These are phyloP conservation scores for Florisuga fusca DNA, from an alignment of 2,797 vertebrate species.

Conservation along the genomic window DNA sequence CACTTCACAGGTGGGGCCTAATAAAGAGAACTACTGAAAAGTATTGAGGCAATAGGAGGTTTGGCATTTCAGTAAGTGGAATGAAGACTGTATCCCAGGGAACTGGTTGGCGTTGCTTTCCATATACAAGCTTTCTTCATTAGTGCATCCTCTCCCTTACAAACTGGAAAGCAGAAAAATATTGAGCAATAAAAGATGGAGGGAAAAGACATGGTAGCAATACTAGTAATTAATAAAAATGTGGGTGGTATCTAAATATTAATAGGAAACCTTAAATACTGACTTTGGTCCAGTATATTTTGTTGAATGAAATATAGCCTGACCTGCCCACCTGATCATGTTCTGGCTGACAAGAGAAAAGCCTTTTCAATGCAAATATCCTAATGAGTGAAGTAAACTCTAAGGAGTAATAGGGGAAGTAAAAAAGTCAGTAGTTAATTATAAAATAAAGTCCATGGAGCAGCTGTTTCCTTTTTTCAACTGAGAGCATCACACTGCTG, in stretches of 20 bases:
- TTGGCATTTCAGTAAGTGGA: neutral
- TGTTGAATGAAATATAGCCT: neutral
- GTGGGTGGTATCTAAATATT: neutral
- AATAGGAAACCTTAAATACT: neutral
- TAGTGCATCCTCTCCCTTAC: neutral
- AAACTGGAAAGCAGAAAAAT: neutral
- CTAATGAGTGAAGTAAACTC: neutral
- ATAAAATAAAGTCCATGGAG: neutral
- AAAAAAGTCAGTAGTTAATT: neutral
- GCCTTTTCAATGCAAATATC: neutral
- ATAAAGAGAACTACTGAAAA: conserved; percentile 63
- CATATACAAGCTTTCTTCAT: neutral
- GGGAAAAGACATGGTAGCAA: neutral
- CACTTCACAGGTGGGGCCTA: conserved; percentile 33
- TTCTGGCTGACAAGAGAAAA: neutral
- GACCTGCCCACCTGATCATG: neutral
- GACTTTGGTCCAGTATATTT: neutral
- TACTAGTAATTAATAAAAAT: neutral
- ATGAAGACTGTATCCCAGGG: neutral
- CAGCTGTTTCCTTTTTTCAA: neutral
- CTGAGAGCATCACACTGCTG: neutral
- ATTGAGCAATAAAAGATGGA: neutral
- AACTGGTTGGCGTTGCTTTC: neutral
- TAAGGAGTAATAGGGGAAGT: neutral
- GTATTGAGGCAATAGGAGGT: neutral